A percentile compares a stretch with the other conserved stretches of the same genome.
Conservation (phyloP, 2,113 vertebrate species). For the Amia ocellicauda region DNA sequence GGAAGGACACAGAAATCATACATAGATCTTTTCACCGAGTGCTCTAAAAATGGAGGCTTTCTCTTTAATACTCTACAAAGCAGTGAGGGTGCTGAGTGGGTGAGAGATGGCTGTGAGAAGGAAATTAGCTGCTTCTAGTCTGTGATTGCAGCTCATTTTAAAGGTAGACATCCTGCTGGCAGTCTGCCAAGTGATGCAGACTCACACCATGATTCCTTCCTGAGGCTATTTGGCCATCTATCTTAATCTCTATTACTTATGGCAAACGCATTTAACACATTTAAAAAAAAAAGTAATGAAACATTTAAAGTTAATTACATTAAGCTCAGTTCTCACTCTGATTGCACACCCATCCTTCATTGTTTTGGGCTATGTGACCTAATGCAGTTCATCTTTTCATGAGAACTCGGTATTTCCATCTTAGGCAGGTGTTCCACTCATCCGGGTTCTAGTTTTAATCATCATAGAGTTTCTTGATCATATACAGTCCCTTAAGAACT, state of each 20-base stretch:
- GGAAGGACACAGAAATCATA: too few species aligned
- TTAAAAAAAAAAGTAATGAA: neutral
- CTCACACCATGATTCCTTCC: neutral
- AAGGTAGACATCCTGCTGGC: constrained; percentile 4
- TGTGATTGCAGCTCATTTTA: neutral
- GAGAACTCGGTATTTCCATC: too few species aligned
- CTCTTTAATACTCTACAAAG: neutral
- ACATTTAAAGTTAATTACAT: neutral
- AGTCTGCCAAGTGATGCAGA: neutral
- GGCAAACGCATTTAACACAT: neutral
- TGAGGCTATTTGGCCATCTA: constrained; percentile 6
- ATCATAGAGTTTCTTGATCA: too few species aligned
- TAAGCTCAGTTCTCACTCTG: neutral
- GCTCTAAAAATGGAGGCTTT: neutral
- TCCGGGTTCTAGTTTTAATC: too few species aligned
- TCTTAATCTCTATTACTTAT: neutral
- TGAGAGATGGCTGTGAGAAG: neutral
- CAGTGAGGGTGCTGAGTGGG: neutral
- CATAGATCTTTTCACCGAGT: too few species aligned
- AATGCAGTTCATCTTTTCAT: too few species aligned
- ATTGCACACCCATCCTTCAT: too few species aligned
- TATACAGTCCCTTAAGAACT: too few species aligned
- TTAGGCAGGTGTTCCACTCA: too few species aligned
- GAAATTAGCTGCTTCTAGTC: neutral
- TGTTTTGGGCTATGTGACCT: too few species aligned